Percentiles rank a stretch among this genome's conserved stretches.
These are phyloP conservation scores for Cephus pygmeus DNA, from an alignment of 2,888 invertebrate species.

Conservation along the genomic window DNA sequence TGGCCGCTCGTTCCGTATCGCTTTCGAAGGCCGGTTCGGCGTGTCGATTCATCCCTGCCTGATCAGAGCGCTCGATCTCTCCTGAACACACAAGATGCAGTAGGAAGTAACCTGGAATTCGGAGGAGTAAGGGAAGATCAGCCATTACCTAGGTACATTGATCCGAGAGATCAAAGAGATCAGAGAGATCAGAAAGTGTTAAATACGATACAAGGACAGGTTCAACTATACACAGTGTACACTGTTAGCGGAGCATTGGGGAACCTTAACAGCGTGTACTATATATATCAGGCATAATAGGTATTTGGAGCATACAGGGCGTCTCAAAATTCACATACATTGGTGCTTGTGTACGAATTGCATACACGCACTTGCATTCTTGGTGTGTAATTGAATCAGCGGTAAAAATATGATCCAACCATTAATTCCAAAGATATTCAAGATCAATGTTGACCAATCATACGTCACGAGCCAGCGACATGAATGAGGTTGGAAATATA, in stretches of 20 bases:
- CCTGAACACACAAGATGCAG: neutral
- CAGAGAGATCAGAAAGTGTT: neutral
- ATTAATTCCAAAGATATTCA: no score
- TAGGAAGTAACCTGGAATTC: neutral
- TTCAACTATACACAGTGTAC: neutral
- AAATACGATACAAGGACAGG: neutral
- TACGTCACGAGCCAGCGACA: no score
- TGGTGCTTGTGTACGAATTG: no score
- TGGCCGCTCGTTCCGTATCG: neutral
- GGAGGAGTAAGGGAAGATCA: neutral
- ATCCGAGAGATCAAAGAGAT: neutral
- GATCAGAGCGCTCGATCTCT: neutral
- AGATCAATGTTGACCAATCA: no score
- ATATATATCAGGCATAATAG: constrained; percentile 2
- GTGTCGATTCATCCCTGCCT: neutral
- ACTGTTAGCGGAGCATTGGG: neutral
- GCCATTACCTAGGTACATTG: neutral
- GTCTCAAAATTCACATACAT: no score
- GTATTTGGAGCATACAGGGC: neutral
- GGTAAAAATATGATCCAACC: no score
- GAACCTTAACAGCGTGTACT: constrained; percentile 3
- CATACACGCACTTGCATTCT: no score
- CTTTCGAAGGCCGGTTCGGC: neutral
- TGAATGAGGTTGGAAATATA: no score
- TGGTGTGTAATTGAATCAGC: no score